Evolutionary conservation across 2,797 vertebrate species (phyloP), one percentile per base, ranked within the genome.

Genomic region (Erpetoichthys calabaricus): DNA sequence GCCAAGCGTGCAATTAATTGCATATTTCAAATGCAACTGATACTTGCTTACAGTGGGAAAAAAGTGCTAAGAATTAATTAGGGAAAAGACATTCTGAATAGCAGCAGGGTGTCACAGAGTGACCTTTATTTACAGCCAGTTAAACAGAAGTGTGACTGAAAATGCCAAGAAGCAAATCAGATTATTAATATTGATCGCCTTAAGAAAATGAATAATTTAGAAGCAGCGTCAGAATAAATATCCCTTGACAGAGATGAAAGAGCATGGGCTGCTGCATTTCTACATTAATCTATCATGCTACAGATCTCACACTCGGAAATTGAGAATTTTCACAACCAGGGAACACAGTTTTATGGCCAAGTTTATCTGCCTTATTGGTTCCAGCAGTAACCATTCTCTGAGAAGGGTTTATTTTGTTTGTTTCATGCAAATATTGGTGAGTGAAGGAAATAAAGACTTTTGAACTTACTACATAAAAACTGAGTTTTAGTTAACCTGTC

Each of bases 101-200:
- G 74, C 83, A 85, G 83, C 82, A 76, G 84, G 85, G 84, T 82
- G 80, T 71, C 77, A 77, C 80, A 75, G 70, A 83, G 77, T 87
- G 84, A 87, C 85, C 85, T 87, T 87, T 87, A 86, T 87, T 87
- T 86, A 85, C 80, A 87, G 80, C 83, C 82, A 86, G 81, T 86
- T 86, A 86, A 84, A 83, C 78, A 85, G 82, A 80, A 86, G 78
- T 84, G 82, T 82, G 80, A 84, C 83, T 86, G 80, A 84, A 85
- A 86, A 87, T 86, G 80, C 80, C 84, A 84, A 74, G 68, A 78
- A 85, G 75, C 74, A 86, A 81, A 86, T 83, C 79, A 75, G 80
- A 85, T 86, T 85, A 86, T 86, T 86, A 87, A 86, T 86, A 87
- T 85, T 87, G 83, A 87, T 86, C 84, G 80, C 82, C 82, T 80